phyloP scores from a whole-genome alignment of 2,888 invertebrate species.

The Ischnura elegans region DNA sequence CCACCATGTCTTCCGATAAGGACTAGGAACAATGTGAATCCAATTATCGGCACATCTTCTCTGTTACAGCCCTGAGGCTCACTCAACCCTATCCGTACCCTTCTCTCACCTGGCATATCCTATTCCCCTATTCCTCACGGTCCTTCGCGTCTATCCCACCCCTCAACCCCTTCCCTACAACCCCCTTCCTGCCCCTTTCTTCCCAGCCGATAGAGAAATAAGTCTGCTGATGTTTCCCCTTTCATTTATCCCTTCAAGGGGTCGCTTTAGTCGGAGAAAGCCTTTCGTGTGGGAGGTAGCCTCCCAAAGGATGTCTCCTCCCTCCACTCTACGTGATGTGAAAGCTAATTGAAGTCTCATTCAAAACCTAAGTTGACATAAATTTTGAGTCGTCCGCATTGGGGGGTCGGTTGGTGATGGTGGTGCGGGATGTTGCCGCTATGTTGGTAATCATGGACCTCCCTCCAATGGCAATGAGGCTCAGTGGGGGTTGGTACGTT shows the following conservation, averaged over 20 bases:
- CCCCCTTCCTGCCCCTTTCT: not conserved
- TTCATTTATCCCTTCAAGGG: constrained; percentile 54
- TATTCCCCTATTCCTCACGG: not conserved
- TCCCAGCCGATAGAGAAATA: not conserved
- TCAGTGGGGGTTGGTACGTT: no score
- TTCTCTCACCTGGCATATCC: not conserved
- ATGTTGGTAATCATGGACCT: not conserved
- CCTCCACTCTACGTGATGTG: constrained; percentile 45
- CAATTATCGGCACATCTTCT: constrained; percentile 36
- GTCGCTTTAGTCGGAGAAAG: constrained; percentile 30
- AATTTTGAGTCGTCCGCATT: constrained; percentile 31
- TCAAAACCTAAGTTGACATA: constrained; percentile 49
- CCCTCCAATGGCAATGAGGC: constrained; percentile 26
- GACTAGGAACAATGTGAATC: not conserved
- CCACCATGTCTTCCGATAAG: not conserved
- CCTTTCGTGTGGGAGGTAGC: not conserved
- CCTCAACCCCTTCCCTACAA: not conserved
- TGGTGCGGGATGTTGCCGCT: not conserved
- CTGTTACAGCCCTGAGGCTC: constrained; percentile 20
- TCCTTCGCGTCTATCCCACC: no score
- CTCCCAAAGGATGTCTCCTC: not conserved
- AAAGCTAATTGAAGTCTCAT: constrained; percentile 58
- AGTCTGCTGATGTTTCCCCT: constrained; percentile 31
- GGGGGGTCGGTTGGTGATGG: no score
- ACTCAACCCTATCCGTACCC: not conserved